phyloP scores from a whole-genome alignment of 92 coral and sea anemone species.

The Zoanthus gigantus region DNA sequence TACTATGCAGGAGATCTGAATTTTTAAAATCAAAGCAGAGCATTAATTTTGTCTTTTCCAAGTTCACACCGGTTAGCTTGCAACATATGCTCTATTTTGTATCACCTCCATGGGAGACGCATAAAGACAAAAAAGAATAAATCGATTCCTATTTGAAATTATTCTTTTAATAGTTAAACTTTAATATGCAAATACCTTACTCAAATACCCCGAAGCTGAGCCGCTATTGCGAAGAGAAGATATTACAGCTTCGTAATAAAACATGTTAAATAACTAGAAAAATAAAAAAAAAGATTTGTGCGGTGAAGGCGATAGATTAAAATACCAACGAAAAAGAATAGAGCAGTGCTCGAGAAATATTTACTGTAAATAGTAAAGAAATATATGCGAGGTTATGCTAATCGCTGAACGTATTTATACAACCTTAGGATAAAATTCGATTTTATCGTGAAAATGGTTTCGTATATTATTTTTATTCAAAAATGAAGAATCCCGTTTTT shows the following conservation, averaged over 20 bases:
- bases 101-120: background rate
- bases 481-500: no score
- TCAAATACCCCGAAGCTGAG: background rate
- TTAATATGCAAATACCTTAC: slow-evolving; percentile 40
- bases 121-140: background rate
- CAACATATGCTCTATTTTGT: background rate
- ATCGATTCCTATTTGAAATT: background rate
- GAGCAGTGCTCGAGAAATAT: background rate
- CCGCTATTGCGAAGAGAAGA: background rate
- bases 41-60: background rate
- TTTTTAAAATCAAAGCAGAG: background rate
- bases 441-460: no score
- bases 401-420: background rate
- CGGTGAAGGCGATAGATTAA: background rate
- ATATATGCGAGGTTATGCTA: background rate
- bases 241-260: background rate
- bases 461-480: no score
- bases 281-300: no score
- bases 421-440: no score
- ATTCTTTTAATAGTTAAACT: background rate
- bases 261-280: background rate
- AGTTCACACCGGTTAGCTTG: background rate
- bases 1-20: background rate
- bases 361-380: no score
- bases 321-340: background rate